Conservation (phyloP, 1,140 invertebrate species). For the Lanistes nyassanus region DNA sequence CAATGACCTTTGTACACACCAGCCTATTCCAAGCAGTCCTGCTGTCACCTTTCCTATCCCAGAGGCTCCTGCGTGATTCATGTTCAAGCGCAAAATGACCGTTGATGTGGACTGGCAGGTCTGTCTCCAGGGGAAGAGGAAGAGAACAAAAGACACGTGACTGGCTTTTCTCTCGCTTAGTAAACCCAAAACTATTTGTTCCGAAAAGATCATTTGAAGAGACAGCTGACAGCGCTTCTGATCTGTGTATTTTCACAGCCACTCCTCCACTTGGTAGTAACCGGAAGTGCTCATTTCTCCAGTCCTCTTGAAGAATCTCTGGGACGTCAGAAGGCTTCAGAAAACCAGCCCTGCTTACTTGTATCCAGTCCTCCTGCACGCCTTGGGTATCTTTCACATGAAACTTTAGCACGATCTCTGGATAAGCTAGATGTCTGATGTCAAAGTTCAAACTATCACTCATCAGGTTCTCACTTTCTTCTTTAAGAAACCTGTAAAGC, state of each 20-base stretch:
- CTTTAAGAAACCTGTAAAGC: background rate
- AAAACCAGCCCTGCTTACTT: slow-evolving; percentile 14
- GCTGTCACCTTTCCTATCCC: slow-evolving; percentile 36
- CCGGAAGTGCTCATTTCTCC: slow-evolving; percentile 35
- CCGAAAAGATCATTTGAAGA: background rate
- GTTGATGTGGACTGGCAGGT: slow-evolving; percentile 61
- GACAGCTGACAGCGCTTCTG: background rate
- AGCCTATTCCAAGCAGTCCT: slow-evolving; percentile 53
- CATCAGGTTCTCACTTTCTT: background rate
- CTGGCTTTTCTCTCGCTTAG: background rate
- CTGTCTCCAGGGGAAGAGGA: slow-evolving; percentile 54
- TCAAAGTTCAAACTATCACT: background rate
- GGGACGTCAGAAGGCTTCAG: background rate
- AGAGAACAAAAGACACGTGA: slow-evolving; percentile 57
- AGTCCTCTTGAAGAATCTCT: slow-evolving; percentile 30
- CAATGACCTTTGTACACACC: slow-evolving; percentile 44
- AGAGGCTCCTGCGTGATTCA: slow-evolving; percentile 56
- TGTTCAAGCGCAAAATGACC: slow-evolving; percentile 62
- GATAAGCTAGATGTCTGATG: slow-evolving; percentile 1
- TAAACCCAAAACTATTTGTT: background rate
- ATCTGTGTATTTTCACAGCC: slow-evolving; percentile 33
- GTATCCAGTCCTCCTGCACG: slow-evolving; percentile 14
- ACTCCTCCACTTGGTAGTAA: slow-evolving; percentile 56
- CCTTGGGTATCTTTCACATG: background rate
- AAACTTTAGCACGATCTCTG: background rate